These are phyloP conservation scores for Xanthia togata DNA, from an alignment of 2,888 invertebrate species.

Conservation along the genomic window DNA sequence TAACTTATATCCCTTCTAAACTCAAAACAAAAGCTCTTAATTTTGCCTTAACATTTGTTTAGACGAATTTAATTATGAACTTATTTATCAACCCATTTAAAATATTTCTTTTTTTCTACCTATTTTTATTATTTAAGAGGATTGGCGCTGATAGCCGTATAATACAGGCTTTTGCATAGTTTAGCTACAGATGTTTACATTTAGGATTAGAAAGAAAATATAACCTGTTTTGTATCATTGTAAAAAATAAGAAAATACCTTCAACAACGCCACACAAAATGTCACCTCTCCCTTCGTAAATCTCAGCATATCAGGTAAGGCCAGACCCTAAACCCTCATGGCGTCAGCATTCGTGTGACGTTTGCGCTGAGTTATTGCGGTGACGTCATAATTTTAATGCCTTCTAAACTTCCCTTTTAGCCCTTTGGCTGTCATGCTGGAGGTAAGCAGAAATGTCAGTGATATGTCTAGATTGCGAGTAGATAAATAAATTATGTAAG, in stretches of 20 bases:
- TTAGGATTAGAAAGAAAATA: neutral
- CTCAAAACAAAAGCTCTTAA: too few relatives aligned
- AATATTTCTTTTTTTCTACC: too few relatives aligned
- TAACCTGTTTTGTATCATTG: neutral
- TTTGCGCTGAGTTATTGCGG: constrained; percentile 60
- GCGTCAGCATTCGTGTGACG: constrained; percentile 61
- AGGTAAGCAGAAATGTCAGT: constrained; percentile 21
- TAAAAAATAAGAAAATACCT: neutral
- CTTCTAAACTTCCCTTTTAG: constrained; percentile 51
- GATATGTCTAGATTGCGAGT: constrained; percentile 11
- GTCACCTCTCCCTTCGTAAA: constrained; percentile 22
- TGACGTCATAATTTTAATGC: constrained; percentile 61
- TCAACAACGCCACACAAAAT: neutral
- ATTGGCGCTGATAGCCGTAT: too few relatives aligned
- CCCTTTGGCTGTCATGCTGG: constrained; percentile 32
- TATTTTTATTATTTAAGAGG: too few relatives aligned
- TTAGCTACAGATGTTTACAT: neutral
- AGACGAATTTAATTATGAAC: too few relatives aligned
- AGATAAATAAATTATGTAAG: neutral
- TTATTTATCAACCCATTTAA: too few relatives aligned
- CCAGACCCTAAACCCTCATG: constrained; percentile 48
- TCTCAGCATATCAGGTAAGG: constrained; percentile 53
- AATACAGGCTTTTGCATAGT: too few relatives aligned
- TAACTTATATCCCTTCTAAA: too few relatives aligned
- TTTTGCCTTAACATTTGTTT: too few relatives aligned